Conservation (phyloP, 2,888 invertebrate species). For the Nemotelus pantherinus region DNA sequence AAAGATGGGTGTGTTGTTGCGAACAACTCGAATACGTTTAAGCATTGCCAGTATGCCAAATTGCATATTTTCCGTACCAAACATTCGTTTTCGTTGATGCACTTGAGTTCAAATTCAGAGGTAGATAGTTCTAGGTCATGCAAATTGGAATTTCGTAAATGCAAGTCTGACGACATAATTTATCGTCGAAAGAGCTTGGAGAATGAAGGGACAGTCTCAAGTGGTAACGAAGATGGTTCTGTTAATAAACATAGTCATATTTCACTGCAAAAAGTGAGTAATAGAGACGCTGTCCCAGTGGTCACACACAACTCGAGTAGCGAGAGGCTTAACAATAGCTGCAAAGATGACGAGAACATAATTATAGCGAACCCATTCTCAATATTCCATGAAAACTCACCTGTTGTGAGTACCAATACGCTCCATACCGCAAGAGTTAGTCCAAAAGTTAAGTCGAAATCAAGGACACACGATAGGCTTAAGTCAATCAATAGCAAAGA, state of each 20-base stretch:
- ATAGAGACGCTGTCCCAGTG: background rate
- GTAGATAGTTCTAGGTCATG: constrained; percentile 43
- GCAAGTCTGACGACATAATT: constrained; percentile 47
- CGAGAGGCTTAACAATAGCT: background rate
- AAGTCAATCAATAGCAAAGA: constrained; percentile 21
- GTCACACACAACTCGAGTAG: background rate
- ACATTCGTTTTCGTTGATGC: constrained; percentile 46
- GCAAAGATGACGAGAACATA: constrained; percentile 54
- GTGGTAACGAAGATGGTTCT: constrained; percentile 3
- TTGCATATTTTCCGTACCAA: constrained; percentile 42
- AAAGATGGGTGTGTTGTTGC: constrained; percentile 22
- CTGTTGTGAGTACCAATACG: background rate
- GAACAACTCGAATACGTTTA: constrained; percentile 28
- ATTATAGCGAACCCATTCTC: constrained; percentile 64
- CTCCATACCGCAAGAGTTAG: background rate
- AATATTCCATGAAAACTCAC: constrained; percentile 58
- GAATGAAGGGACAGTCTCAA: background rate
- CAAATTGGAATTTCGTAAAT: constrained; percentile 40
- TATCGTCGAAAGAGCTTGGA: constrained; percentile 34
- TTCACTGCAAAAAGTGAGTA: background rate
- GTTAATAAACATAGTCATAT: background rate
- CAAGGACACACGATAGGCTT: constrained; percentile 32
- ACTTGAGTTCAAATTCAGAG: constrained; percentile 45
- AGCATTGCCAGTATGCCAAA: constrained; percentile 38
- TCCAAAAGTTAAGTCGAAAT: constrained; percentile 23